phyloP scores from a whole-genome alignment of 2,888 invertebrate species.

The Boloria euphrosyne region DNA sequence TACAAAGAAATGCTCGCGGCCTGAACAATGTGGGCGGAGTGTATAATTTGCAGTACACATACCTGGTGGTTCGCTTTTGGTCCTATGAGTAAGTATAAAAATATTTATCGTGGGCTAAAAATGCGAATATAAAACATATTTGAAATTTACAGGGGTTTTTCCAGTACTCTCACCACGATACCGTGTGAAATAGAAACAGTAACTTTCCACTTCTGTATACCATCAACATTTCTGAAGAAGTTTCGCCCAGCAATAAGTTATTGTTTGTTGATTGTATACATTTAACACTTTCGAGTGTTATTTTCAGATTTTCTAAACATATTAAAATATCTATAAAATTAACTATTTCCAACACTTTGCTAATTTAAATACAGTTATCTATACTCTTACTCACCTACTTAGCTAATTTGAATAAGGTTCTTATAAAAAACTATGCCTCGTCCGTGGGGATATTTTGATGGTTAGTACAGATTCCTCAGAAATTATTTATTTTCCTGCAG shows the following conservation, averaged over 20 bases:
- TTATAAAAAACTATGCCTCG: too few relatives aligned
- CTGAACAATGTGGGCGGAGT: slow-evolving; percentile 52
- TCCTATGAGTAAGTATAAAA: slow-evolving; percentile 66
- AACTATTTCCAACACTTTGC: too few relatives aligned
- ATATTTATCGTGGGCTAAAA: slow-evolving; percentile 53
- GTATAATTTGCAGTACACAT: slow-evolving; percentile 62
- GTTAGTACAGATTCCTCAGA: too few relatives aligned
- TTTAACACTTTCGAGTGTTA: slow-evolving; percentile 6
- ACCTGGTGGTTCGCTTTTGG: slow-evolving; percentile 67
- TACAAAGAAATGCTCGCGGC: slow-evolving; percentile 54
- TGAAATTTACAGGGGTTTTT: slow-evolving; percentile 41
- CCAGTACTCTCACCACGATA: slow-evolving; percentile 23
- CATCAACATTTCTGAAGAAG: not conserved
- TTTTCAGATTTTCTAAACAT: slow-evolving; percentile 5
- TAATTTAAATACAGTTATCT: too few relatives aligned
- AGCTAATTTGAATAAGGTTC: too few relatives aligned
- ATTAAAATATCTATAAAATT: too few relatives aligned
- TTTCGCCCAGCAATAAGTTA: slow-evolving; percentile 3
- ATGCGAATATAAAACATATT: slow-evolving; percentile 42
- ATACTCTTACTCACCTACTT: too few relatives aligned
- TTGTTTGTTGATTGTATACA: slow-evolving; percentile 9
- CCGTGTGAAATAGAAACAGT: slow-evolving; percentile 2
- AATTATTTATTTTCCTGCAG: too few relatives aligned
- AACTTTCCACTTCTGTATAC: slow-evolving; percentile 3
- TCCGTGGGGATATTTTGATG: too few relatives aligned